A percentile compares a stretch with the other conserved stretches of the same genome.
phyloP scores from a whole-genome alignment of 2,113 vertebrate genomes.

The Irena cyanogastra region DNA sequence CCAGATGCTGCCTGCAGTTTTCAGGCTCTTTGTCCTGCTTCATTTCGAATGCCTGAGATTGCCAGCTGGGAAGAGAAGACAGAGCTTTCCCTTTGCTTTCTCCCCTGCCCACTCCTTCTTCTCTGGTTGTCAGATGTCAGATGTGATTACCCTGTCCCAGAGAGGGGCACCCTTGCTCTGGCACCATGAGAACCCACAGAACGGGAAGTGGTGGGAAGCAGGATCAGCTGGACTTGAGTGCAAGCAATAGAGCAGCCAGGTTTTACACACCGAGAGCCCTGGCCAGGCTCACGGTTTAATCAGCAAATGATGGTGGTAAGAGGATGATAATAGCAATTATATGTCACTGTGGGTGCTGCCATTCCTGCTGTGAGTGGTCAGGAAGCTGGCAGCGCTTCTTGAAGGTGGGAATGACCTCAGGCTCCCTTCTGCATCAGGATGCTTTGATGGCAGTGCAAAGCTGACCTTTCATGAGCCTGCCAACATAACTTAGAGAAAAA shows the following conservation, averaged over 20 bases:
- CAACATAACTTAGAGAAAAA: not conserved
- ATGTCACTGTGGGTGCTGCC: not conserved
- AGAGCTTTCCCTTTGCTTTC: not conserved
- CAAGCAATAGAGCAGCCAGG: fast-evolving
- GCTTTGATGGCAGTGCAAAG: not conserved
- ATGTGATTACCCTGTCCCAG: not conserved
- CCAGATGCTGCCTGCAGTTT: not conserved
- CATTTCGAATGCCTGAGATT: not conserved
- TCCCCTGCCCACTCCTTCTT: not conserved
- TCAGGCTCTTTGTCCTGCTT: not conserved
- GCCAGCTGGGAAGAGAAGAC: not conserved
- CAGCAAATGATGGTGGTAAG: not conserved
- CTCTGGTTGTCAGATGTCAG: not conserved
- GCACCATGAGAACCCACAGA: fast-evolving
- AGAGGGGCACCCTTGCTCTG: not conserved
- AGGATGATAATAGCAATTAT: not conserved
- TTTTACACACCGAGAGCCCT: not conserved
- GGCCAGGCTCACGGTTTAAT: not conserved
- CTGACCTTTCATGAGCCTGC: not conserved
- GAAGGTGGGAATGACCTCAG: not conserved
- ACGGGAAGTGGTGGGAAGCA: not conserved
- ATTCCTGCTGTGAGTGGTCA: not conserved
- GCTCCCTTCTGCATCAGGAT: not conserved
- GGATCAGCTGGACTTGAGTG: fast-evolving
- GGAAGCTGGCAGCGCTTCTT: fast-evolving